These are phyloP conservation scores for Stegostoma tigrinum DNA, from an alignment of 2,113 vertebrate species.

Conservation along the genomic window DNA sequence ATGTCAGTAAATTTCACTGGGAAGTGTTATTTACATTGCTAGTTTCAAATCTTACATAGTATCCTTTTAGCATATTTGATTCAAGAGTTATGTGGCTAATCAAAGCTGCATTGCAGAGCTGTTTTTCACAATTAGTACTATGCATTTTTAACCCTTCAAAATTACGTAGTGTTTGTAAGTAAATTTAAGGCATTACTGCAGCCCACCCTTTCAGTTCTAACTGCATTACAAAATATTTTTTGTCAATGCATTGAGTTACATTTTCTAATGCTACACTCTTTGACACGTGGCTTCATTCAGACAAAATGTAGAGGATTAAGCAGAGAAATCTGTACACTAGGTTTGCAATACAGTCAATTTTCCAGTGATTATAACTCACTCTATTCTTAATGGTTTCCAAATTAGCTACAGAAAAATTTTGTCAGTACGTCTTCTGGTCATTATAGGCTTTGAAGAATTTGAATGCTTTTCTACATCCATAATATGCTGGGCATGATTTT, in stretches of 20 bases:
- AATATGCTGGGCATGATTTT: background rate
- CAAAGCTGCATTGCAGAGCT: background rate
- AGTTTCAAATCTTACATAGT: background rate
- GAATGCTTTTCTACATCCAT: background rate
- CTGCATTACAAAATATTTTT: background rate
- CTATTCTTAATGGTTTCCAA: background rate
- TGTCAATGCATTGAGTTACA: background rate
- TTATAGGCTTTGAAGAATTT: background rate
- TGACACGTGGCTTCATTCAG: background rate
- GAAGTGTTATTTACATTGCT: background rate
- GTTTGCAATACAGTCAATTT: background rate
- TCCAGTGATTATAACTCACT: background rate
- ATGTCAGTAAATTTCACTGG: constrained; percentile 23
- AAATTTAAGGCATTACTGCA: constrained; percentile 12
- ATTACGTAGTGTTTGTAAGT: background rate
- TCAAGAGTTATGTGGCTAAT: background rate
- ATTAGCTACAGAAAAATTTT: background rate
- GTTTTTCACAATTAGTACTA: background rate
- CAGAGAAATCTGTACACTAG: background rate
- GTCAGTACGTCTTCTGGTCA: background rate
- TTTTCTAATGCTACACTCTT: background rate
- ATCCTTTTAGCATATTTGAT: background rate
- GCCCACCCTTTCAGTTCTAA: background rate
- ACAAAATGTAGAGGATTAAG: background rate
- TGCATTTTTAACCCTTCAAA: background rate